Evolutionary conservation across 2,888 invertebrate species (phyloP).

Genomic region (Caenorhabditis doughertyi): DNA sequence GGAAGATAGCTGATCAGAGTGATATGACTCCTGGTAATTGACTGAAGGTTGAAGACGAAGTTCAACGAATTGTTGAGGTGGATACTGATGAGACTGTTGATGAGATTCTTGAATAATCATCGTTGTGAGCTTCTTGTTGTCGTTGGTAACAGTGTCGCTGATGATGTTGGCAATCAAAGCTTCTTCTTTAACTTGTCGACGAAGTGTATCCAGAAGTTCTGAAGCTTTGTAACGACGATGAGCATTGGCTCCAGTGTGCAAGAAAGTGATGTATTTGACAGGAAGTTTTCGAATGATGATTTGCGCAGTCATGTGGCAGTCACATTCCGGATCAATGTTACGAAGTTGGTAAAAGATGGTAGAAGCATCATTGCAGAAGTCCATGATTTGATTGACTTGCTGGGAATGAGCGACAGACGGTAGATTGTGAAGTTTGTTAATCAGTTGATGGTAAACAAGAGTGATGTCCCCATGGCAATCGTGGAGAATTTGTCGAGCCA

Average conservation of each 20-base stretch:
- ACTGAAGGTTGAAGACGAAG: neutral
- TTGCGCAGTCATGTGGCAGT: neutral
- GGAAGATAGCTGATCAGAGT: neutral
- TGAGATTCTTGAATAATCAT: slow-evolving; percentile 1
- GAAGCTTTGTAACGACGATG: neutral
- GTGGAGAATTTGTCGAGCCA: neutral
- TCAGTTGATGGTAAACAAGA: neutral
- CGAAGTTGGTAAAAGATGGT: neutral
- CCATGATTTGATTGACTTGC: neutral
- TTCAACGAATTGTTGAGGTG: too few species aligned
- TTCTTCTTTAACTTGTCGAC: neutral
- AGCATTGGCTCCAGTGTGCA: slow-evolving; percentile 1
- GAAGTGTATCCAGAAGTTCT: neutral
- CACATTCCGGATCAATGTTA: neutral
- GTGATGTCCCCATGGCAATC: neutral
- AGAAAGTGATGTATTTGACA: neutral
- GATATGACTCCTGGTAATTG: neutral
- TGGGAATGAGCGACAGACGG: neutral
- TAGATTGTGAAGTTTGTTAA: neutral
- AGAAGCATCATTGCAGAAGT: neutral
- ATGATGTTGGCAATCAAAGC: neutral
- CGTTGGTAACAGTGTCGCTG: neutral
- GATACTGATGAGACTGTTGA: neutral
- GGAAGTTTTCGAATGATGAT: neutral
- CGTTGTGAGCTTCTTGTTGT: neutral